phyloP scores from a whole-genome alignment of 2,888 invertebrate genomes.

The Molanna angustata region DNA sequence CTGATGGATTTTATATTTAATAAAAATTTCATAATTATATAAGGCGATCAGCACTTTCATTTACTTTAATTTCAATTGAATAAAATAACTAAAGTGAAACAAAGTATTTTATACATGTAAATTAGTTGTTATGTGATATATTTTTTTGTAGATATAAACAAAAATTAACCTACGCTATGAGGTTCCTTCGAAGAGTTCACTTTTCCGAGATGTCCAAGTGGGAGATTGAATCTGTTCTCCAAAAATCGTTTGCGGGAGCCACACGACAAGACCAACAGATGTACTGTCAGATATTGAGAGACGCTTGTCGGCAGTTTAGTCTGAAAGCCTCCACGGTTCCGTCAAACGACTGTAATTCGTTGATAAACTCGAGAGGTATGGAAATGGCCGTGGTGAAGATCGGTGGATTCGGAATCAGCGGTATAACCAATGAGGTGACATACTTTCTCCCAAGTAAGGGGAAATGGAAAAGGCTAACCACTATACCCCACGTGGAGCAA shows the following conservation, averaged over 20 bases:
- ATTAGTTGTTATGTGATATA: too few relatives aligned
- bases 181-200: slow-evolving; percentile 48
- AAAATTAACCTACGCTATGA: slow-evolving; percentile 43
- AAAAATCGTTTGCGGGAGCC: slow-evolving; percentile 35
- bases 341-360: slow-evolving; percentile 34
- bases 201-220: slow-evolving; percentile 47
- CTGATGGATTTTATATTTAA: too few relatives aligned
- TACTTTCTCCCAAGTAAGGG: slow-evolving; percentile 58
- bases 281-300: slow-evolving; percentile 42
- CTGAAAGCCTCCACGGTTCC: slow-evolving; percentile 14
- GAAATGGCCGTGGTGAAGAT: slow-evolving; percentile 65
- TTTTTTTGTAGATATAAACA: slow-evolving; percentile 39
- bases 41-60: too few relatives aligned
- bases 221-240: slow-evolving; percentile 38
- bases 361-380: slow-evolving; percentile 66
- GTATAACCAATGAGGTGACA: slow-evolving; percentile 66
- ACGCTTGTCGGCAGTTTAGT: slow-evolving; percentile 39
- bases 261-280: slow-evolving; percentile 39
- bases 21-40: too few relatives aligned
- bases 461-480: slow-evolving; percentile 63
- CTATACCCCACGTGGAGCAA: slow-evolving; percentile 71
- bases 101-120: too few relatives aligned
- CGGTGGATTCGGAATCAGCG: slow-evolving; percentile 65
- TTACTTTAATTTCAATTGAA: too few relatives aligned
- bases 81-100: too few relatives aligned